Percentiles rank a stretch among this genome's conserved stretches.
phyloP scores from a whole-genome alignment of 1,140 invertebrate species.

The Pseudomyrmex gracilis region DNA sequence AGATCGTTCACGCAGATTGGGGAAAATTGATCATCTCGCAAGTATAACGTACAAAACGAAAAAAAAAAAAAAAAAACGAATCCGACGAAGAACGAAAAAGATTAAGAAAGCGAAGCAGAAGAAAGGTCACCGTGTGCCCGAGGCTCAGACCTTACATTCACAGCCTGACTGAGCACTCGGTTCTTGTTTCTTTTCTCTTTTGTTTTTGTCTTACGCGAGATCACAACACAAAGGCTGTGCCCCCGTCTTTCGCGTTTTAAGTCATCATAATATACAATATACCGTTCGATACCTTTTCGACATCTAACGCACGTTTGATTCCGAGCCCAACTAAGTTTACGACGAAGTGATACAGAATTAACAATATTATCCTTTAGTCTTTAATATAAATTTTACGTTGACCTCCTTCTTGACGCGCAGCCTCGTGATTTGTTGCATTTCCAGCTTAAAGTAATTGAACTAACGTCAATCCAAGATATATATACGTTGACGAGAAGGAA shows the following conservation, averaged over 20 bases:
- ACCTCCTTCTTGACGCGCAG: slow-evolving; percentile 51
- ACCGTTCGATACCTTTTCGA: background rate
- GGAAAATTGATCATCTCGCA: slow-evolving; percentile 32
- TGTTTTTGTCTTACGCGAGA: background rate
- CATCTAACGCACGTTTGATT: slow-evolving; percentile 69
- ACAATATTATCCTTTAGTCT: slow-evolving; percentile 40
- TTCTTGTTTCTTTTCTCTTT: slow-evolving; percentile 1
- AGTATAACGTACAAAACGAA: background rate
- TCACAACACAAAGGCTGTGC: slow-evolving; percentile 2
- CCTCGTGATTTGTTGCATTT: slow-evolving; percentile 70
- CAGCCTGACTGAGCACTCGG: slow-evolving; percentile 84
- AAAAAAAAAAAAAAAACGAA: background rate
- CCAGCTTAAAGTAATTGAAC: slow-evolving; percentile 72
- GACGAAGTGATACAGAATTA: slow-evolving; percentile 73
- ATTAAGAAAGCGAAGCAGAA: slow-evolving; percentile 72
- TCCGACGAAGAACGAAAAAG: slow-evolving; percentile 31
- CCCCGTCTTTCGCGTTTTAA: slow-evolving; percentile 42
- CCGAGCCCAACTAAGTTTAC: slow-evolving; percentile 69
- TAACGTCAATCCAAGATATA: slow-evolving; percentile 68
- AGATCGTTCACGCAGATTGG: slow-evolving; percentile 40
- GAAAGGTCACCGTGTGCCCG: slow-evolving; percentile 73
- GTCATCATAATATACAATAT: background rate
- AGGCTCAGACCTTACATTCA: slow-evolving; percentile 85
- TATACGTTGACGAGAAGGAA: slow-evolving; percentile 68
- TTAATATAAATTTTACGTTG: slow-evolving; percentile 31